phyloP scores from a whole-genome alignment of 92 coral and sea anemone genomes.

The Actinostola sp. region DNA sequence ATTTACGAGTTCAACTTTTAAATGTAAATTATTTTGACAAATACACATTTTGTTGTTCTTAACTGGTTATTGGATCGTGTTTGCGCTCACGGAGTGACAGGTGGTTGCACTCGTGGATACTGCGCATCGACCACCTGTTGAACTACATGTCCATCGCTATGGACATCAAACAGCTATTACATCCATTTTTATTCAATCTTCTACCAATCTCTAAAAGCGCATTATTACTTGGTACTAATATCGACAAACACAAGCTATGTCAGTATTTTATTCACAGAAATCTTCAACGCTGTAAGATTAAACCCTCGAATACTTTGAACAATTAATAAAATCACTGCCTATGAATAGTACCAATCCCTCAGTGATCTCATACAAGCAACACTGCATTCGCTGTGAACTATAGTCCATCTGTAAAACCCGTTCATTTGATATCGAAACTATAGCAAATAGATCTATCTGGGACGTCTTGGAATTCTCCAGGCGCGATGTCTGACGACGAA shows the following conservation, averaged over 20 bases:
- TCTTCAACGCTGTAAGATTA: background rate
- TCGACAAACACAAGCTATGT: too few species aligned
- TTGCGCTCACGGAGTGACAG: background rate
- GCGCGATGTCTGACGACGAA: slow-evolving; percentile 65
- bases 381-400: background rate
- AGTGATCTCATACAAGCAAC: slow-evolving; percentile 10
- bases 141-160: background rate
- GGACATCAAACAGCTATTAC: too few species aligned
- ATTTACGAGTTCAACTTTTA: too few species aligned
- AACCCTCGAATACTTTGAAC: background rate
- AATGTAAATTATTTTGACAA: too few species aligned
- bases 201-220: too few species aligned
- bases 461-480: background rate
- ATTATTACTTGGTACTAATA: background rate
- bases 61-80: too few species aligned
- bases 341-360: slow-evolving; percentile 6
- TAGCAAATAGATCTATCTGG: background rate
- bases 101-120: background rate
- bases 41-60: too few species aligned
- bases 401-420: background rate
- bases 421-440: background rate
- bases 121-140: background rate
- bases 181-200: too few species aligned
- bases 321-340: slow-evolving; percentile 30
- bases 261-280: background rate